Evolutionary conservation across 2,888 invertebrate species (phyloP), one percentile per base, ranked within the genome.

Genomic region (Drosophila recens): DNA sequence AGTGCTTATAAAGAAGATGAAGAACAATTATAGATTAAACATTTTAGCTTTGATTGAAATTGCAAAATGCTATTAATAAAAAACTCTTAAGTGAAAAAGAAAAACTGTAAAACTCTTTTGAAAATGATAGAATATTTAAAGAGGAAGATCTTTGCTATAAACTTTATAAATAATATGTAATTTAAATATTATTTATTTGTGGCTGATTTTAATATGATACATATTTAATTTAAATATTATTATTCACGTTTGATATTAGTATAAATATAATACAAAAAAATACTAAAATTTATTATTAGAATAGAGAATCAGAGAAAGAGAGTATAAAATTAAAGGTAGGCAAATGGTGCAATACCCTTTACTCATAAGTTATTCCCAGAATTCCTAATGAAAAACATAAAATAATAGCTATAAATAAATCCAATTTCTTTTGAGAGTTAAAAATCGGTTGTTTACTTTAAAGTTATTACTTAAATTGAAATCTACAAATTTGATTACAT

Each of bases 381-480:
- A 38, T n/a, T 38, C 2, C n/a, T 6, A 38, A n/a, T 38, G 6
- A 38, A n/a, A 33, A 30, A 15, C 33, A 15, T 49, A 4, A 10
- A 15, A 34, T 51, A 27, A 27, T 46, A 27, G 17, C 20, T 49
- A 20, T 20, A 51, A 51, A 51, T 51, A 51, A 51, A 51, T 51
- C n/a, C 0, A 23, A 13, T 13, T 45, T 13, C 23, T 13, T 23
- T 13, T n/a, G 4, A 34, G 33, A 17, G 20, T 36, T 51, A 1
- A 45, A 13, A 45, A 45, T 23, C 34, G 23, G 4, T 58, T 72
- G 65, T 63, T 63, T 72, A 58, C 15, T 23, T 53, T 15, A 23
- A 45, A 23, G 45, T 54, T 65, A 78, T 75, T 54, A 59, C 51
- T 64, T 79, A 48, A 30, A 20, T 45, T 13, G 49, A 73, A 73